A percentile compares a stretch with the other conserved stretches of the same genome.
Evolutionary conservation across 2,797 vertebrate species (phyloP).

Genomic region (Xenopus petersii): DNA sequence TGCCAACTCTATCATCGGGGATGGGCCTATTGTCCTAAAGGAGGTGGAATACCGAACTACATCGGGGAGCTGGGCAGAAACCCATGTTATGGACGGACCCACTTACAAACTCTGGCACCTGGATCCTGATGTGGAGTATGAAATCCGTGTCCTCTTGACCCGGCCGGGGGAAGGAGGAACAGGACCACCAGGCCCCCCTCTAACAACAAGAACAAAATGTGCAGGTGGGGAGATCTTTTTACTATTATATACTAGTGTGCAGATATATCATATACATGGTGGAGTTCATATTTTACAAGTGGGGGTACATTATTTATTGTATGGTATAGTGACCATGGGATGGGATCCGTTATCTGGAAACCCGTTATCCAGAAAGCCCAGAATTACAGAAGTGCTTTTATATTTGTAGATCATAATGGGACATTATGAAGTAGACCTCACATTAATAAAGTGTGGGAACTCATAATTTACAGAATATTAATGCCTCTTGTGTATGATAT

Average conservation of each 20-base stretch:
- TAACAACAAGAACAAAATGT: conserved; percentile 93
- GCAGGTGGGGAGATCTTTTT: conserved; percentile 73
- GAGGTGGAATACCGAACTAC: conserved; percentile 95
- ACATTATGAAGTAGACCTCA: too few relatives aligned
- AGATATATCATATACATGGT: too few relatives aligned
- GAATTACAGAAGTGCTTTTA: too few relatives aligned
- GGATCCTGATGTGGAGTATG: conserved; percentile 94
- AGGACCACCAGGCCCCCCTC: conserved; percentile 84
- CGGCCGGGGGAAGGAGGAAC: conserved; percentile 92
- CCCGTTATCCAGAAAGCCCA: too few relatives aligned
- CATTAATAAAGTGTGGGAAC: too few relatives aligned
- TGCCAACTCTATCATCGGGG: conserved; percentile 95
- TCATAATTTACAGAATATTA: too few relatives aligned
- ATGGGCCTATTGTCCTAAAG: conserved; percentile 93
- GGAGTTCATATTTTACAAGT: too few relatives aligned
- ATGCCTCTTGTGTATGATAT: too few relatives aligned
- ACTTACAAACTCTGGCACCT: conserved; percentile 96
- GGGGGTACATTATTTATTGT: too few relatives aligned
- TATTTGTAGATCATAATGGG: too few relatives aligned
- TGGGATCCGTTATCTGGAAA: too few relatives aligned
- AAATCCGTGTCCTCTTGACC: conserved; percentile 91
- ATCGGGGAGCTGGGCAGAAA: conserved; percentile 92
- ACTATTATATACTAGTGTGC: neutral
- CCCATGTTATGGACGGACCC: conserved; percentile 87
- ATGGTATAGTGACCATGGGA: too few relatives aligned